These are phyloP conservation scores for Pemphigus obesinymphae DNA, from an alignment of 1,140 invertebrate species.

Conservation along the genomic window DNA sequence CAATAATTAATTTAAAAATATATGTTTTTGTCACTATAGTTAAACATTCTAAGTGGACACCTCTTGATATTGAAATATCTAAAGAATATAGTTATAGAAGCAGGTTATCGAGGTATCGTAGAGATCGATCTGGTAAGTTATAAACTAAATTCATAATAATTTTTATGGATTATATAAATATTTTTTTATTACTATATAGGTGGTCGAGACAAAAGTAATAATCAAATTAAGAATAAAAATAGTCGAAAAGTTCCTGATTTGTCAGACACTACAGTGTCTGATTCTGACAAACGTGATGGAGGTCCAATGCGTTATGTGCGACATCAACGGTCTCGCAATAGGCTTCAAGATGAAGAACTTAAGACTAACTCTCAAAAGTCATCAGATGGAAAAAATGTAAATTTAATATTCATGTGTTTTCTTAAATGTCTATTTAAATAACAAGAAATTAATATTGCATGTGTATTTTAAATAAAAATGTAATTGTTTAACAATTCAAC, in stretches of 20 bases:
- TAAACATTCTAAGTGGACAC: constrained; percentile 37
- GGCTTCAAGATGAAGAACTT: constrained; percentile 21
- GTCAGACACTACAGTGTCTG: neutral
- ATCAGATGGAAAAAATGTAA: constrained; percentile 35
- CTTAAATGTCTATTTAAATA: neutral
- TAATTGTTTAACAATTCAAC: too few species aligned
- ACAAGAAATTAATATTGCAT: neutral
- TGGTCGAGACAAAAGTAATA: constrained; percentile 30
- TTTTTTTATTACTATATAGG: neutral
- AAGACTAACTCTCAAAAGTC: neutral
- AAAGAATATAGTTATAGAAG: constrained; percentile 38
- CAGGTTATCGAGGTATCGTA: constrained; percentile 24
- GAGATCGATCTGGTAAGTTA: constrained; percentile 9
- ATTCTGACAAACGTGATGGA: constrained; percentile 30
- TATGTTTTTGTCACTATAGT: neutral
- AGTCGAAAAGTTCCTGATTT: constrained; percentile 11
- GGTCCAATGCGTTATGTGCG: constrained; percentile 18
- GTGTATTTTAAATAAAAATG: neutral
- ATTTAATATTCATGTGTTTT: neutral
- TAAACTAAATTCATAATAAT: neutral
- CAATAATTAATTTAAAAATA: neutral
- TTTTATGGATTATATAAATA: neutral
- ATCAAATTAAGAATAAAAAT: constrained; percentile 31
- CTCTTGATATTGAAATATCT: constrained; percentile 32
- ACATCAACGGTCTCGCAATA: constrained; percentile 28